phyloP scores from a whole-genome alignment of 64 coral and sea anemone species.

The Porites australiensis region DNA sequence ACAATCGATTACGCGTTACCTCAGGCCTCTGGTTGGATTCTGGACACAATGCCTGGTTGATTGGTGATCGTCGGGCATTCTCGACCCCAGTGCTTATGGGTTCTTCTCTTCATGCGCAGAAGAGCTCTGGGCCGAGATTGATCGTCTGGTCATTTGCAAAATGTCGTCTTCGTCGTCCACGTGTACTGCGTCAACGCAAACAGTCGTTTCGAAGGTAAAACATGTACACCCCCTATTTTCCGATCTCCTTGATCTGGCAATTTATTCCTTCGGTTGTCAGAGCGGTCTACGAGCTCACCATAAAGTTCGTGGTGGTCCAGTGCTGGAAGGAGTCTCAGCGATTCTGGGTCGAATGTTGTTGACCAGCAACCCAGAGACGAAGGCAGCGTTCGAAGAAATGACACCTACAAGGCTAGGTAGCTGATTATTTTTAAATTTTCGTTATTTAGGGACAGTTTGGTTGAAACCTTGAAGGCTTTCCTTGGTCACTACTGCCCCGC shows the following conservation, averaged over 20 bases:
- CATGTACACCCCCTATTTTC: background rate
- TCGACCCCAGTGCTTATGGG: no score
- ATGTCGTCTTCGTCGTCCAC: background rate
- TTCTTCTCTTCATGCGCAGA: no score
- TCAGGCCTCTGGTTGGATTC: background rate
- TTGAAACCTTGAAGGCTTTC: background rate
- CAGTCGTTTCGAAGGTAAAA: background rate
- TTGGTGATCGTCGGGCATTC: no score
- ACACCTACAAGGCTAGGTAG: constrained; percentile 40
- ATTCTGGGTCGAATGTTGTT: constrained; percentile 37
- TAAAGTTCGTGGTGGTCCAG: constrained; percentile 60
- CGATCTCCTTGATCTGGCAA: constrained; percentile 43
- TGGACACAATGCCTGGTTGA: background rate
- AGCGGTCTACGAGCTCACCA: constrained; percentile 15
- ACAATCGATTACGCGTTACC: background rate
- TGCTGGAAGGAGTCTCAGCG: constrained; percentile 48
- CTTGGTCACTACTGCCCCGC: background rate
- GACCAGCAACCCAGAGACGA: background rate
- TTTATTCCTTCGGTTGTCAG: constrained; percentile 40
- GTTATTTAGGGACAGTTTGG: background rate
- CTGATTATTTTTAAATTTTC: background rate
- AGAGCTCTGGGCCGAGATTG: no score
- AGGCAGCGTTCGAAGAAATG: constrained; percentile 19
- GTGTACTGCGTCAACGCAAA: background rate
- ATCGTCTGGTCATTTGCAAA: background rate